Conservation (phyloP, 2,113 vertebrate genomes). For the Callipepla squamata region DNA sequence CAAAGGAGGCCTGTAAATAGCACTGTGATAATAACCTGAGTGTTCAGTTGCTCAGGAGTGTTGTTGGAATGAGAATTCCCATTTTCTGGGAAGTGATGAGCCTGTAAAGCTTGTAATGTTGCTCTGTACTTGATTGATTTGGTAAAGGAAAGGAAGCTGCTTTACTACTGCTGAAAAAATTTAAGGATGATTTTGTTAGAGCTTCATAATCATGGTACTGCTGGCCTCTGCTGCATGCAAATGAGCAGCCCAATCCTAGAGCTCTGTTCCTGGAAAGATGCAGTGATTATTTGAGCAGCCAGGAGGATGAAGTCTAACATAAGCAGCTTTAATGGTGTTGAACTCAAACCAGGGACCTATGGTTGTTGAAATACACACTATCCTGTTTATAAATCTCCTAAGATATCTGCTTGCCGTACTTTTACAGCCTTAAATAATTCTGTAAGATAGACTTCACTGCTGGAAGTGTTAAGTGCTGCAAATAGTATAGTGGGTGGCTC, state of each 20-base stretch:
- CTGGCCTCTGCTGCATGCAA: background rate
- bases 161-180: background rate
- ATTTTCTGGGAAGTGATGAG: background rate
- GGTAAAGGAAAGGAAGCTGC: background rate
- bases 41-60: background rate
- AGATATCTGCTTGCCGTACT: conserved; percentile 33
- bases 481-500: conserved; percentile 61
- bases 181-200: conserved; percentile 16
- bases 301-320: background rate
- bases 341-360: background rate
- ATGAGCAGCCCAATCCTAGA: background rate
- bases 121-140: background rate
- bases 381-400: conserved; percentile 12
- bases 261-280: background rate
- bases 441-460: conserved; percentile 3
- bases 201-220: background rate
- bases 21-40: background rate
- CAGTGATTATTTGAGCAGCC: background rate
- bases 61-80: background rate
- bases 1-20: background rate
- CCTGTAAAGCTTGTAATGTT: background rate
- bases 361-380: conserved; percentile 9
- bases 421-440: conserved; percentile 51
- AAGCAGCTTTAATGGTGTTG: background rate
- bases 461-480: conserved; percentile 55